Evolutionary conservation across 2,888 invertebrate species (phyloP).

Genomic region (Apodemia mormo): DNA sequence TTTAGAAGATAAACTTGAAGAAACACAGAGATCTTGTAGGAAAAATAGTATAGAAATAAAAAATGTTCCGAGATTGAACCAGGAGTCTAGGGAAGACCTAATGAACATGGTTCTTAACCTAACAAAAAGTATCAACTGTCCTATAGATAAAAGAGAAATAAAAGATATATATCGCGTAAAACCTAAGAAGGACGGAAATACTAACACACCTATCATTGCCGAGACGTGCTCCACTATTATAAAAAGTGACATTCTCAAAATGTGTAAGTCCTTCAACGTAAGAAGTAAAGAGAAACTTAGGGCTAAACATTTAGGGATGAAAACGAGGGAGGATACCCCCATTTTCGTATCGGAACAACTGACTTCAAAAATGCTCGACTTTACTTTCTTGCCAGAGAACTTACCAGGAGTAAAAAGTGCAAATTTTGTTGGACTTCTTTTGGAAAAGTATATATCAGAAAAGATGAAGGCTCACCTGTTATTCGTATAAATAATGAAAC

Average conservation of each 20-base stretch:
- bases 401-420: too few relatives aligned
- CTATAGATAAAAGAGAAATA: not conserved
- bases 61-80: constrained; percentile 28
- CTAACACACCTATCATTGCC: constrained; percentile 30
- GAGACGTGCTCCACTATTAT: constrained; percentile 31
- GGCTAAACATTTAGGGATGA: constrained; percentile 27
- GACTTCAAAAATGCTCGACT: too few relatives aligned
- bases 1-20: not conserved
- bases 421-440: too few relatives aligned
- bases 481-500: constrained; percentile 22
- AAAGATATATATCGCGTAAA: too few relatives aligned
- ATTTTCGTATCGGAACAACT: too few relatives aligned
- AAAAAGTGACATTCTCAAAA: constrained; percentile 30
- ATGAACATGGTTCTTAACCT: constrained; percentile 21
- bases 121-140: constrained; percentile 26
- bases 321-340: constrained; percentile 9
- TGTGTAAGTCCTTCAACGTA: constrained; percentile 21
- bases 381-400: too few relatives aligned
- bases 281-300: not conserved
- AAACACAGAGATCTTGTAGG: not conserved
- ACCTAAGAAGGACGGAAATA: not conserved
- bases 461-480: constrained; percentile 19
- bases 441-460: too few relatives aligned
- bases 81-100: constrained; percentile 25
- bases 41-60: constrained; percentile 29